Evolutionary conservation across 2,113 vertebrate genomes (phyloP), one percentile per base, ranked within the genome.

Genomic region (Thinocorus orbignyianus): DNA sequence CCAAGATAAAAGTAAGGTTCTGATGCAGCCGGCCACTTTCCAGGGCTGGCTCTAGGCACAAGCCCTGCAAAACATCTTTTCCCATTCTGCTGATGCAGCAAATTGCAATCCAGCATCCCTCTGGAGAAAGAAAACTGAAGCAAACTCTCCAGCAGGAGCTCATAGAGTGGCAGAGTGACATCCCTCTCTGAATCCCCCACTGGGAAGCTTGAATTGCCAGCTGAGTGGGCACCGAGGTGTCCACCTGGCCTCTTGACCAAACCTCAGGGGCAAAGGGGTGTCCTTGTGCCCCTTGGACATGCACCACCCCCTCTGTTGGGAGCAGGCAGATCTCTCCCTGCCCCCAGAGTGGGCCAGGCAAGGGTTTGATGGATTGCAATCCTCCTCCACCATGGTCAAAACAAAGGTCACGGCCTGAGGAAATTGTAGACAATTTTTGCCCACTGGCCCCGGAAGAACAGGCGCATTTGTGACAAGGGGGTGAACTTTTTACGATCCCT

Each of bases 401-500:
- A 96, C 95, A 96, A 94, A 97, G 96, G 96, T 97, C 96, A 89
- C 0, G 88, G 93, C 96, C 92, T 1, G 8, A 95, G 96, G 96
- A 97, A 97, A 96, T 95, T 87, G 88, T 91, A 86, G 86, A 94
- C 82, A 72, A 97, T 79, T 89, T 80, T 28, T 97, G 92, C 93
- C 89, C 84, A 81, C 65, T 1, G 20, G 93, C 80, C 90, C 83
- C 39, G 74, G 94, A 93, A 97, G 92, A 52, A 39, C 3, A 8
- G 35, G 72, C 25, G 52, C 69, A 1, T 58, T 86, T 0, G 10
- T 83, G 92, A 92, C 72, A 18, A 70, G 64, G 46, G 82, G 41
- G n/a, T 86, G 92, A 97, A 69, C 95, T 88, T 88, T 96, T 93
- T 90, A 94, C 4, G 49, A 81, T 96, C 90, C 71, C 46, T 77